These are phyloP conservation scores for Oostethus manadensis DNA, from an alignment of 2,113 vertebrate genomes.

Conservation along the genomic window DNA sequence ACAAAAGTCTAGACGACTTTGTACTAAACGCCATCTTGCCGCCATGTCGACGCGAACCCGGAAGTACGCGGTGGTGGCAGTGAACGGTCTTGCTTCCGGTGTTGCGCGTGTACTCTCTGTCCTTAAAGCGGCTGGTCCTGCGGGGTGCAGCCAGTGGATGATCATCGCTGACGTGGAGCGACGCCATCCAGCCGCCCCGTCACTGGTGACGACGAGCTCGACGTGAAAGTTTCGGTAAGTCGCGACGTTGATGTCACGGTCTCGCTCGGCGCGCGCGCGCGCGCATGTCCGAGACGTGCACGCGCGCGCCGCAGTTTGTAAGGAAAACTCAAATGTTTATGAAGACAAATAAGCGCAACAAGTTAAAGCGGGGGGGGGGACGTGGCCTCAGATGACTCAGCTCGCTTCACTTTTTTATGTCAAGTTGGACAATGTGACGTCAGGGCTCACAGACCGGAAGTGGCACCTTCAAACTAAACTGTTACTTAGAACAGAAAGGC, in stretches of 20 bases:
- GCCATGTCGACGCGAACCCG: neutral
- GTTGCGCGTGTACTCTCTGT: neutral
- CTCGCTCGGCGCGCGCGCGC: neutral
- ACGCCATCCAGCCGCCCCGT: neutral
- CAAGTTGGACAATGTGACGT: neutral
- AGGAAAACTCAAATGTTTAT: no score
- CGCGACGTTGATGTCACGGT: neutral
- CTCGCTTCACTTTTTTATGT: neutral
- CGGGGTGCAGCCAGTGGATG: neutral
- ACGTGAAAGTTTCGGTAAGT: constrained; percentile 8
- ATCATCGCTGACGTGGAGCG: constrained; percentile 3
- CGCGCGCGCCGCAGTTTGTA: neutral
- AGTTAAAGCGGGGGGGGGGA: no score
- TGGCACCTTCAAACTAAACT: neutral
- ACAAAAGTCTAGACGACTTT: no score
- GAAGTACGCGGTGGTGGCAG: neutral
- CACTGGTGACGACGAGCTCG: constrained; percentile 5
- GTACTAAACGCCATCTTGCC: no score
- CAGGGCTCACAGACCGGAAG: neutral
- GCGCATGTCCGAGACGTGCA: neutral
- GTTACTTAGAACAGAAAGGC: no score
- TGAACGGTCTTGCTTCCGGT: neutral
- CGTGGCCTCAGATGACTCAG: neutral
- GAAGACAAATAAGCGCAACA: no score
- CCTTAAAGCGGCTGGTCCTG: neutral